Conservation (phyloP, 2,797 vertebrate species). For the Cetoscarus ocellatus region DNA sequence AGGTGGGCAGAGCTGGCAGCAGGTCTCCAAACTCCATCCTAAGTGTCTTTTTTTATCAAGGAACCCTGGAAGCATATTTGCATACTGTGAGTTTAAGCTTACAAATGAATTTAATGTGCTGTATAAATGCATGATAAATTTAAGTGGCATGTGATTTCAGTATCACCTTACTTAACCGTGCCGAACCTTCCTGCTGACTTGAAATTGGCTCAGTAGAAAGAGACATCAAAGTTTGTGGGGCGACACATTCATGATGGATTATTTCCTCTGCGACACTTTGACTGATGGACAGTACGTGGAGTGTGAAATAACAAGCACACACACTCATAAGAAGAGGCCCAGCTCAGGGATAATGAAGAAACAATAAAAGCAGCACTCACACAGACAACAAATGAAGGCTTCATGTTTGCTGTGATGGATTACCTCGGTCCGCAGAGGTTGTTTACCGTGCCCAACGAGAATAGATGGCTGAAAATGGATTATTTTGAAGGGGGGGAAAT, state of each 20-base stretch:
- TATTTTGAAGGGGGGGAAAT: constrained; percentile 14
- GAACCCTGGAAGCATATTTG: no score
- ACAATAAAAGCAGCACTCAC: constrained; percentile 30
- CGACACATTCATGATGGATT: constrained; percentile 5
- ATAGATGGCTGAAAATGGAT: constrained; percentile 19
- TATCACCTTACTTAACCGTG: neutral
- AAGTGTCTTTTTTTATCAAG: no score
- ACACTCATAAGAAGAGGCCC: constrained; percentile 9
- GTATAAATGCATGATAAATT: neutral
- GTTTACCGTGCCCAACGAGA: constrained; percentile 13
- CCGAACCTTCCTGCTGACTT: neutral
- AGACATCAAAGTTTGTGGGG: constrained; percentile 6
- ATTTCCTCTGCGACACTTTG: neutral
- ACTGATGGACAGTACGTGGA: constrained; percentile 5
- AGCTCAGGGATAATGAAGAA: constrained; percentile 28
- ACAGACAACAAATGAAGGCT: constrained; percentile 18
- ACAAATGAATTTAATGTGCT: neutral
- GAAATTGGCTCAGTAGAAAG: neutral
- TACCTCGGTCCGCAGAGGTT: constrained; percentile 6
- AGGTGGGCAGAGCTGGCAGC: no score
- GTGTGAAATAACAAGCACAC: constrained; percentile 21
- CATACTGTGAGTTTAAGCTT: no score
- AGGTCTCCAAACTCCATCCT: no score
- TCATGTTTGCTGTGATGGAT: constrained; percentile 29
- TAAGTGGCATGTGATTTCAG: neutral